A percentile compares a stretch with the other conserved stretches of the same genome.
Evolutionary conservation across 1,140 invertebrate species (phyloP).

Genomic region (Tribolium madens): DNA sequence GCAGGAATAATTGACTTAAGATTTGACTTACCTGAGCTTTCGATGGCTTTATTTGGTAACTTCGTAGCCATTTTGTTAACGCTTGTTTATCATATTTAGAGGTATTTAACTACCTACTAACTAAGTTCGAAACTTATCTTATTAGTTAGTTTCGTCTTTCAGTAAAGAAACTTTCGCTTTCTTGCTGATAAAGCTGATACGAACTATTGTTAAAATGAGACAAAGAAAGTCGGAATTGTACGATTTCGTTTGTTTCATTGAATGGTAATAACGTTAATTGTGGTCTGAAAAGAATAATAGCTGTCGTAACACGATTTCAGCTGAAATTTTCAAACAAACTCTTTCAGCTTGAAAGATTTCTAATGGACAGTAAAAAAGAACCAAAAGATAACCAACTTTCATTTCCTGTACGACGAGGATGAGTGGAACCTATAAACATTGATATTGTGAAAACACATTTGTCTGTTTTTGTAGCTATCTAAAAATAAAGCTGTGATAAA

Average conservation of each 20-base stretch:
- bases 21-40: not conserved
- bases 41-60: not conserved
- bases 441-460: constrained; percentile 34
- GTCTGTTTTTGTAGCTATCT: constrained; percentile 23
- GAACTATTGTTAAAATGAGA: not conserved
- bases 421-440: constrained; percentile 29
- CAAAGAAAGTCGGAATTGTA: not conserved
- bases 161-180: not conserved
- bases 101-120: not conserved
- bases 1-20: not conserved
- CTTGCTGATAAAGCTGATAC: not conserved
- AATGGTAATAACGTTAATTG: constrained; percentile 42
- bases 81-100: not conserved
- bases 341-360: not conserved
- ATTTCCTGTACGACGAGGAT: constrained; percentile 18
- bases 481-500: constrained; percentile 15
- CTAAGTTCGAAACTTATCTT: not conserved
- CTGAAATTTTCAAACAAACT: constrained; percentile 10
- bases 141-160: not conserved
- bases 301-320: constrained; percentile 1
- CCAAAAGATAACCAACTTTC: constrained; percentile 25
- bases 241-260: constrained; percentile 24
- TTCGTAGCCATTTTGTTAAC: not conserved
- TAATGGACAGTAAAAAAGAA: constrained; percentile 30
- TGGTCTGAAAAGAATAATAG: constrained; percentile 21